Evolutionary conservation across 2,797 vertebrate genomes (phyloP).

Genomic region (Mionectes olivaceus): DNA sequence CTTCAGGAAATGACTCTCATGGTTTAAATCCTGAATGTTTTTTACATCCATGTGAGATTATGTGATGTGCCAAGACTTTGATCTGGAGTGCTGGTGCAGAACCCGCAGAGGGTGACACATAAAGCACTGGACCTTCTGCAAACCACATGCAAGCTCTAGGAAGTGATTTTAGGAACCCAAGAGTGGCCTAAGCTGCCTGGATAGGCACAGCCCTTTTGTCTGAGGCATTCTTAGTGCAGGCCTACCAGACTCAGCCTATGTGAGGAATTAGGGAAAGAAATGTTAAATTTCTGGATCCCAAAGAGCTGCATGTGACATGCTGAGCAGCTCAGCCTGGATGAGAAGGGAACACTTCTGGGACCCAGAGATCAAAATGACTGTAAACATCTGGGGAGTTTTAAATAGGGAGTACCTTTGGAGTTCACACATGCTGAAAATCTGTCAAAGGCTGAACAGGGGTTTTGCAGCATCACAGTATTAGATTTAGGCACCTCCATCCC

Average conservation of each 20-base stretch:
- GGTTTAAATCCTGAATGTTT: background rate
- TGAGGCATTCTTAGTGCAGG: background rate
- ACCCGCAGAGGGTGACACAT: fast-evolving
- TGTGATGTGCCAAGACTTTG: background rate
- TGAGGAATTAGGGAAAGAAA: background rate
- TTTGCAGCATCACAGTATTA: background rate
- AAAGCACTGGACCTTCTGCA: background rate
- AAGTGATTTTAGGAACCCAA: background rate
- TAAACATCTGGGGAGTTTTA: background rate
- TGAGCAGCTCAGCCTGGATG: background rate
- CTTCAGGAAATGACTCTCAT: background rate
- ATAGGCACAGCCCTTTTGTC: background rate
- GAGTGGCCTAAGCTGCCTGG: background rate
- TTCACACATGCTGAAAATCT: background rate
- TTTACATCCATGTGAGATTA: background rate
- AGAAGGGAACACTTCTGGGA: background rate
- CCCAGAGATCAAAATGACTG: background rate
- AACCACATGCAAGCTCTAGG: background rate
- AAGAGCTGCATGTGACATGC: background rate
- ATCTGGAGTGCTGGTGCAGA: background rate
- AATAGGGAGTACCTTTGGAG: background rate
- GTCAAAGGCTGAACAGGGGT: background rate
- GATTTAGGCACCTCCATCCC: background rate
- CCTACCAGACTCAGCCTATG: background rate
- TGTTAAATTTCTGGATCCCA: background rate